A percentile compares a stretch with the other conserved stretches of the same genome.
Conservation (phyloP, 2,113 vertebrate species). For the Proterorhinus semilunaris region DNA sequence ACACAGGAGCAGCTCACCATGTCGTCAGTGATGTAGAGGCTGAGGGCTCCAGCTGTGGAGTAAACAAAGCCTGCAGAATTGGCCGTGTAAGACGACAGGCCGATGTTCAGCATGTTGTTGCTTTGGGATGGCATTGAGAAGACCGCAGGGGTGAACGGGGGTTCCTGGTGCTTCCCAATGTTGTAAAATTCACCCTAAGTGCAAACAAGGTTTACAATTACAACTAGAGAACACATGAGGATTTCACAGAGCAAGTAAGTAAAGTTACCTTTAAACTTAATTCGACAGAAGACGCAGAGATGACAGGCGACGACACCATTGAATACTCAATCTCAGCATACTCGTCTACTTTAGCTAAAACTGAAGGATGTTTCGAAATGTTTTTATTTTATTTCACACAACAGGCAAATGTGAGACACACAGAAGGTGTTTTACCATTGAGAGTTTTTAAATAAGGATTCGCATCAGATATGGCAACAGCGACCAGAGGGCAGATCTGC, state of each 20-base stretch:
- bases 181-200: constrained; percentile 79
- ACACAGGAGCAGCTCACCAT: constrained; percentile 61
- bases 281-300: constrained; percentile 61
- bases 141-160: constrained; percentile 64
- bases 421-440: constrained; percentile 62
- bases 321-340: constrained; percentile 78
- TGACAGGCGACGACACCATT: constrained; percentile 65
- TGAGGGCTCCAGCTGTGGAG: constrained; percentile 66
- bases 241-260: not conserved
- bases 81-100: constrained; percentile 69
- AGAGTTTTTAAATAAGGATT: constrained; percentile 74
- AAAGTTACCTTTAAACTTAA: constrained; percentile 71
- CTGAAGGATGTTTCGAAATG: constrained; percentile 43
- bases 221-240: not conserved
- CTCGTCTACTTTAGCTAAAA: constrained; percentile 73
- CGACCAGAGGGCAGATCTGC: constrained; percentile 75
- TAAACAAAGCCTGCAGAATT: constrained; percentile 79
- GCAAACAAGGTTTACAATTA: not conserved
- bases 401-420: not conserved
- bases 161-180: constrained; percentile 70
- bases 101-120: constrained; percentile 74
- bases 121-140: constrained; percentile 61
- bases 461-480: constrained; percentile 51
- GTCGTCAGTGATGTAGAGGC: constrained; percentile 74
- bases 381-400: not conserved